A percentile compares a stretch with the other conserved stretches of the same genome.
phyloP scores from a whole-genome alignment of 2,113 vertebrate genomes.

The Zootoca vivipara region DNA sequence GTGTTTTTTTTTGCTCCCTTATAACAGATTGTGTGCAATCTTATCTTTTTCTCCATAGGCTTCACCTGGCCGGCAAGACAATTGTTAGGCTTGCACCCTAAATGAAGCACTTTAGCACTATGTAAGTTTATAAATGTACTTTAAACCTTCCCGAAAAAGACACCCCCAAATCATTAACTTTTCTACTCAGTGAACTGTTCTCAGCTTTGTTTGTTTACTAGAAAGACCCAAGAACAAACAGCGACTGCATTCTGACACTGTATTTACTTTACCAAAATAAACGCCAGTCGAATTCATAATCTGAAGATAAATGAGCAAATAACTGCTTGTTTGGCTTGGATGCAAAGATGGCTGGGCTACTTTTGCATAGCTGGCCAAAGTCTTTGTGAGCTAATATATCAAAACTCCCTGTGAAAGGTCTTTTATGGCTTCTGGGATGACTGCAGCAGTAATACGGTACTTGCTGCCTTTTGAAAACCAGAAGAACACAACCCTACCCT shows the following conservation, averaged over 20 bases:
- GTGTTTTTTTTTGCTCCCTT: no score
- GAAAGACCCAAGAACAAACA: not conserved
- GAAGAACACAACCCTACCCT: not conserved
- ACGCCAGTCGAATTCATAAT: conserved; percentile 16
- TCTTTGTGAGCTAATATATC: conserved; percentile 7
- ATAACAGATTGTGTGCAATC: no score
- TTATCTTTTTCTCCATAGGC: no score
- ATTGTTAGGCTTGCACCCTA: no score
- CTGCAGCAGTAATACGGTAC: no score
- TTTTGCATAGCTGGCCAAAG: not conserved
- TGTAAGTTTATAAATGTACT: not conserved
- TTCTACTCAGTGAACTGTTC: conserved; percentile 11
- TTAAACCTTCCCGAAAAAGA: not conserved
- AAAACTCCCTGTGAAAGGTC: not conserved
- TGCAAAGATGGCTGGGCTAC: conserved; percentile 1
- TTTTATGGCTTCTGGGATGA: not conserved
- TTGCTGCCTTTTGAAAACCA: not conserved
- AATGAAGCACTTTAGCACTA: not conserved
- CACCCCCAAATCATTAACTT: not conserved
- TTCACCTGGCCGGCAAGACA: no score
- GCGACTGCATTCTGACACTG: not conserved
- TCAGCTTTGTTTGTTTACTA: not conserved
- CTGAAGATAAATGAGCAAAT: conserved; percentile 29
- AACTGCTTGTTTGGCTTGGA: conserved; percentile 21
- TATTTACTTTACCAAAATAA: conserved; percentile 32